Percentiles rank a stretch among this genome's conserved stretches.
phyloP scores from a whole-genome alignment of 2,797 vertebrate species.

The Orientallactaga sibirica region DNA sequence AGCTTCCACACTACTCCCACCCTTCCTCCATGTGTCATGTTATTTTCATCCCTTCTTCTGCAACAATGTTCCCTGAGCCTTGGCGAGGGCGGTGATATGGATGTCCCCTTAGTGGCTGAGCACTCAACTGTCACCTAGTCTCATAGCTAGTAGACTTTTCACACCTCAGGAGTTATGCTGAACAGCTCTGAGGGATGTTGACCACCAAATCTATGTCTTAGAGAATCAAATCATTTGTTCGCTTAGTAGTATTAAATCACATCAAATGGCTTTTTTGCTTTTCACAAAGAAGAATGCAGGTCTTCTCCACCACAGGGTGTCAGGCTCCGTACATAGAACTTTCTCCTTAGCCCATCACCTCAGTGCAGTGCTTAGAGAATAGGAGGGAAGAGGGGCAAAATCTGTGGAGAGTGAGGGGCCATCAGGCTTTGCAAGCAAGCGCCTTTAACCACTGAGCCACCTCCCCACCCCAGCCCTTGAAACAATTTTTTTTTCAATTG shows the following conservation, averaged over 20 bases:
- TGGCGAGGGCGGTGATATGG: no score
- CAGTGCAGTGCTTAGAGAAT: not conserved
- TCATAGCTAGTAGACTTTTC: not conserved
- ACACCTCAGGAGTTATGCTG: not conserved
- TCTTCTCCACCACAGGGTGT: constrained; percentile 32
- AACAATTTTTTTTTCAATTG: not conserved
- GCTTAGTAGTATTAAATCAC: constrained; percentile 14
- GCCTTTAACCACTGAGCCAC: not conserved
- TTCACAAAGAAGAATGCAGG: not conserved
- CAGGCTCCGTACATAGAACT: constrained; percentile 35
- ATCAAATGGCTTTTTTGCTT: not conserved
- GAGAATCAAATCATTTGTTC: not conserved
- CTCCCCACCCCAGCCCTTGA: not conserved
- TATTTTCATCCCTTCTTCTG: no score
- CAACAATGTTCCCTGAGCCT: no score
- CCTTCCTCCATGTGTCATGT: no score
- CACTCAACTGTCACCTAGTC: no score
- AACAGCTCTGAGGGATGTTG: not conserved
- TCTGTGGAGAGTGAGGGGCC: no score
- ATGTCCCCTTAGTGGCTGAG: no score
- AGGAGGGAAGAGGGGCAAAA: not conserved
- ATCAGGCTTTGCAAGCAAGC: no score
- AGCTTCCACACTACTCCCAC: no score
- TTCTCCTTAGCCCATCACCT: not conserved
- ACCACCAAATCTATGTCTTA: not conserved